Conservation (phyloP, 2,888 invertebrate species). For the Microchrysa polita region DNA sequence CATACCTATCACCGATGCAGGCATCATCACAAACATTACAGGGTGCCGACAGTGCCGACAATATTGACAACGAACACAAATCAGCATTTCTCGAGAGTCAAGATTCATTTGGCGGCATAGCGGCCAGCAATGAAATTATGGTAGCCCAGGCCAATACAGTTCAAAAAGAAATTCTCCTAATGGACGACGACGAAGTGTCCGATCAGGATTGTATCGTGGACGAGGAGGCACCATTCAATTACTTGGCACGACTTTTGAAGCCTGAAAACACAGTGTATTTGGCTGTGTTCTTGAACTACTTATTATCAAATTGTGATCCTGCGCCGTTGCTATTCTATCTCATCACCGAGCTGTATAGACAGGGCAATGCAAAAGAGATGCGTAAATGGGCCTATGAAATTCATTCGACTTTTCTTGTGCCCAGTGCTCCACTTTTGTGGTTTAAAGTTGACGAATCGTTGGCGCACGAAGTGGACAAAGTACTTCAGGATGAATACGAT, state of each 20-base stretch:
- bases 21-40: constrained; percentile 44
- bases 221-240: constrained; percentile 90
- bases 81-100: constrained; percentile 48
- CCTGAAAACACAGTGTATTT: constrained; percentile 83
- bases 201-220: constrained; percentile 83
- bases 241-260: constrained; percentile 81
- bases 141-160: constrained; percentile 60
- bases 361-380: constrained; percentile 88
- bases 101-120: constrained; percentile 49
- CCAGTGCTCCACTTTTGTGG: constrained; percentile 72
- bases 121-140: constrained; percentile 57
- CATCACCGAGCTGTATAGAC: constrained; percentile 89
- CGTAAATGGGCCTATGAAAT: constrained; percentile 99
- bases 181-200: constrained; percentile 95
- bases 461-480: constrained; percentile 89
- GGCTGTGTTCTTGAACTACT: constrained; percentile 94
- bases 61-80: constrained; percentile 39
- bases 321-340: constrained; percentile 77
- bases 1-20: constrained; percentile 67
- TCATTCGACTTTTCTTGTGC: constrained; percentile 94
- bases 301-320: constrained; percentile 85
- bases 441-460: constrained; percentile 74
- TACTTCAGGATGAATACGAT: constrained; percentile 82
- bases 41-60: constrained; percentile 17
- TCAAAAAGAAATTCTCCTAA: constrained; percentile 88